Evolutionary conservation across 2,888 invertebrate genomes (phyloP).

Genomic region (Calameuta idolon): DNA sequence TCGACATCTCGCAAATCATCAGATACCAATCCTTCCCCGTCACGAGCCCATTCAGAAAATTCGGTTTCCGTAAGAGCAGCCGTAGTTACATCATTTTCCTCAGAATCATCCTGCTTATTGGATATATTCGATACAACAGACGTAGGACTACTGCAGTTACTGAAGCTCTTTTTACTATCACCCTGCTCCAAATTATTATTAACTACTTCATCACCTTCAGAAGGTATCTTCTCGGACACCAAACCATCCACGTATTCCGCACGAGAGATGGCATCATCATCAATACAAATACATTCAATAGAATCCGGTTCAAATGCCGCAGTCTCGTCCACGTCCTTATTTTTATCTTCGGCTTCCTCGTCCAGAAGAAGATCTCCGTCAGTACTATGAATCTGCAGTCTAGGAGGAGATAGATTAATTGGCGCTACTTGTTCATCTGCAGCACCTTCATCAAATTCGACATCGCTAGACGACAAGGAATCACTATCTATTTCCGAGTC

Average conservation of each 20-base stretch:
- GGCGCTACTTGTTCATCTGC: conserved; percentile 26
- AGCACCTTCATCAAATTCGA: conserved; percentile 47
- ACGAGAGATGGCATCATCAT: conserved; percentile 8
- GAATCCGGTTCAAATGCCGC: conserved; percentile 61
- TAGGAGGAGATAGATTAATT: conserved; percentile 71
- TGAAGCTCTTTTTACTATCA: conserved; percentile 51
- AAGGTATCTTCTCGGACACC: conserved; percentile 55
- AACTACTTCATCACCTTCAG: conserved; percentile 48
- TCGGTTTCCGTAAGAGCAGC: conserved; percentile 87
- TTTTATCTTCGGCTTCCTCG: conserved; percentile 44
- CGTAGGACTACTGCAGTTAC: conserved; percentile 70
- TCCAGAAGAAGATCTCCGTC: conserved; percentile 75
- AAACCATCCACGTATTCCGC: conserved; percentile 66
- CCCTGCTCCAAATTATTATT: conserved; percentile 53
- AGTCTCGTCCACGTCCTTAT: conserved; percentile 33
- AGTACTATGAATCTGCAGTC: conserved; percentile 80
- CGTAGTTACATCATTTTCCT: conserved; percentile 76
- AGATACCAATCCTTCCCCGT: conserved; percentile 76
- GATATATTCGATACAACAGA: conserved; percentile 66
- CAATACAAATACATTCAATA: conserved; percentile 48
- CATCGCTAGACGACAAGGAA: conserved; percentile 69
- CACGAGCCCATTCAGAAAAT: conserved; percentile 90
- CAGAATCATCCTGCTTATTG: conserved; percentile 71
- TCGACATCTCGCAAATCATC: conserved; percentile 80
- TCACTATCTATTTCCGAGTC: conserved; percentile 73